Evolutionary conservation across 2,888 invertebrate genomes (phyloP), one percentile per base, ranked within the genome.

Genomic region (Polydrusus cervinus): DNA sequence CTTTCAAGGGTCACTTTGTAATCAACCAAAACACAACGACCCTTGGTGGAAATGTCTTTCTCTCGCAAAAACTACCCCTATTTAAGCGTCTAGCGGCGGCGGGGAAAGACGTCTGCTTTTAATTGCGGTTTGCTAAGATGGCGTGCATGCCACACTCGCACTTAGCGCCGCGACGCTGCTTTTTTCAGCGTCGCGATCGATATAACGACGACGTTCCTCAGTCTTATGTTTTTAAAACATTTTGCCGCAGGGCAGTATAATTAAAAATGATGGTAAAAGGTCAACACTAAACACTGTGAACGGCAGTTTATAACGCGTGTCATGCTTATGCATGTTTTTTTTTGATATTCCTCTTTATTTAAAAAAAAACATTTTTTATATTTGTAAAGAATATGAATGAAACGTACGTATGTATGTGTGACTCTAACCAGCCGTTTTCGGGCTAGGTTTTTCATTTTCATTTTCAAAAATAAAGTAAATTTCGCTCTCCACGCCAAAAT

Each of bases 81-180:
- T 73, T 76, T 73, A 76, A 71, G 14, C 73, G 75, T 64, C 65
- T 30, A 70, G 38, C 34, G 57, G 64, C 43, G 80, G 79, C 74
- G 76, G 80, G 78, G 82, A 82, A 64, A 65, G 70, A 65, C 67
- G 71, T 14, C 16, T 57, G 18, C 71, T 84, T 87, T 87, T 87
- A 87, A 87, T 87, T 87, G 87, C 87, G 86, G 86, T 85, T 85
- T 85, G 84, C 86, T 87, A 87, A 87, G 87, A 87, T 87, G 87
- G 86, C 87, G 87, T 87, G 87, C 87, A 87, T 87, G 86, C 86
- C 86, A 87, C 86, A 87, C 86, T 86, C 85, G 86, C 87, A 87
- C 87, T 87, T 87, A 87, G 86, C 86, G 85, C 86, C 86, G 85
- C 86, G 86, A 85, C 86, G 86, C 84, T 85, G 74, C 67, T 74